phyloP scores from a whole-genome alignment of 2,113 vertebrate genomes.

The Glaucomys volans region DNA sequence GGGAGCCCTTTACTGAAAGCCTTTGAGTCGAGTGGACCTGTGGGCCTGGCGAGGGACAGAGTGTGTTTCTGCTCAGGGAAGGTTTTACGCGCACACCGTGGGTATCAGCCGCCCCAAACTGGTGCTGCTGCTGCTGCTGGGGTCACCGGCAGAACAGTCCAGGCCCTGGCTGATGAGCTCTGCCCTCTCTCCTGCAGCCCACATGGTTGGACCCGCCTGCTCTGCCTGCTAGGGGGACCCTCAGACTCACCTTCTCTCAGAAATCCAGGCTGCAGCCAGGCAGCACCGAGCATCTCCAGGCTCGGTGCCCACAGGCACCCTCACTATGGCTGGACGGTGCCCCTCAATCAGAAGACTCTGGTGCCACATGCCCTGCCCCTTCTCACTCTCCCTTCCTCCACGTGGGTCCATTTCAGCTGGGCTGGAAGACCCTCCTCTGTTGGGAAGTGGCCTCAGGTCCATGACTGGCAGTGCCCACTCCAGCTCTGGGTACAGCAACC shows the following conservation, averaged over 20 bases:
- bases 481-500: neutral
- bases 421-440: neutral
- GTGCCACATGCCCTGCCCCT: accelerated
- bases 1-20: neutral
- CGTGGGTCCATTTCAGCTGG: neutral
- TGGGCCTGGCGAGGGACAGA: neutral
- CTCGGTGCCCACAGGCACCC: too few species aligned
- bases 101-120: too few species aligned
- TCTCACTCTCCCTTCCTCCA: neutral
- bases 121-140: neutral
- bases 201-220: neutral
- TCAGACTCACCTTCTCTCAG: neutral
- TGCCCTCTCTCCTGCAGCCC: neutral
- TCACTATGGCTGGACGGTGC: neutral
- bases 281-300: too few species aligned
- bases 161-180: too few species aligned
- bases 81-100: neutral
- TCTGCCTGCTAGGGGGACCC: too few species aligned
- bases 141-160: neutral
- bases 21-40: neutral
- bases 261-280: neutral
- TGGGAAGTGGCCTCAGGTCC: neutral
- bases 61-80: neutral
- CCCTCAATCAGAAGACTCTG: neutral
- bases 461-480: neutral